phyloP scores from a whole-genome alignment of 53 echinoderm and acorn worm genomes.

The Luidia sarsii region DNA sequence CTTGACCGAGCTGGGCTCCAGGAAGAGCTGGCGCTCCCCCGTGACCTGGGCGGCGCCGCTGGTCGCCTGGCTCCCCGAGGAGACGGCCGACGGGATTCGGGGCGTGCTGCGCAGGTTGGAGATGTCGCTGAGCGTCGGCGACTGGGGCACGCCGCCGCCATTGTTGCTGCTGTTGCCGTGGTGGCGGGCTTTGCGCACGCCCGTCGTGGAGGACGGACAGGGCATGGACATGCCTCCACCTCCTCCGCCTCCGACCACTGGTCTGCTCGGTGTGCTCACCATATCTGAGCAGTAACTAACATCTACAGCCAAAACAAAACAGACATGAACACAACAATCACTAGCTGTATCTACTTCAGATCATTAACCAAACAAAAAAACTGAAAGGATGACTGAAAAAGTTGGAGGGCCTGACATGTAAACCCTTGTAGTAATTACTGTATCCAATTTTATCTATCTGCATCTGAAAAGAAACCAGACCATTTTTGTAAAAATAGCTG shows the following conservation, averaged over 20 bases:
- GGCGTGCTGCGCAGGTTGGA: conserved; percentile 85
- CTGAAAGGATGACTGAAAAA: no score
- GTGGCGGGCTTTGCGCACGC: conserved; percentile 30
- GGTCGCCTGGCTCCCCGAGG: conserved; percentile 25
- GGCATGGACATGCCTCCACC: conserved; percentile 27
- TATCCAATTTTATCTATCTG: no score
- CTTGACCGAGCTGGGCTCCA: conserved; percentile 79
- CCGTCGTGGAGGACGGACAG: conserved; percentile 12
- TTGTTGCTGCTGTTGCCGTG: conserved; percentile 40
- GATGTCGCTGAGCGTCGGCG: conserved; percentile 93
- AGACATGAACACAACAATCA: neutral
- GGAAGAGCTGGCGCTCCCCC: conserved; percentile 52
- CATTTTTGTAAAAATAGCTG: no score
- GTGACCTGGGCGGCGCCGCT: conserved; percentile 35
- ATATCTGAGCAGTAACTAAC: conserved; percentile 39
- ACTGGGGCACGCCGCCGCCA: conserved; percentile 34
- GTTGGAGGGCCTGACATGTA: no score
- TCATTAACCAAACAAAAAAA: no score
- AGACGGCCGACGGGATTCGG: conserved; percentile 50
- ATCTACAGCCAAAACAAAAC: conserved; percentile 1
- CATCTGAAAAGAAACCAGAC: no score
- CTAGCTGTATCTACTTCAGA: no score
- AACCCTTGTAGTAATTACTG: no score
- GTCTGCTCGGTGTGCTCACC: conserved; percentile 36
- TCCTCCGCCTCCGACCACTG: conserved; percentile 22